Conservation (phyloP, 2,797 vertebrate species). For the Macrochelys suwanniensis region DNA sequence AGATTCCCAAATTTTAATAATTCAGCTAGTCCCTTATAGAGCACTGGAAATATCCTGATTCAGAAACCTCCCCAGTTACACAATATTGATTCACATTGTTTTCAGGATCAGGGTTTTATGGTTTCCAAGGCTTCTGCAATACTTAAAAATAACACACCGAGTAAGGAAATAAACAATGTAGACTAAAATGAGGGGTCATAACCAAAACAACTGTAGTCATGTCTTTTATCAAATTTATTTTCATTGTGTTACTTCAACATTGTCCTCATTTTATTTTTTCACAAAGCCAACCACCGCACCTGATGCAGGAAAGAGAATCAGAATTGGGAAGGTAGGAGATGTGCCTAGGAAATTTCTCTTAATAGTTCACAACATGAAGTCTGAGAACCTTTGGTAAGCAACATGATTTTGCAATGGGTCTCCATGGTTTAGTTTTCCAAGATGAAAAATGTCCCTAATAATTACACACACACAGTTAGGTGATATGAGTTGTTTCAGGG, state of each 20-base stretch:
- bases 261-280: not conserved
- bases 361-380: not conserved
- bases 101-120: not conserved
- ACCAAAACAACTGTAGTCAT: not conserved
- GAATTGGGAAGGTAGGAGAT: not conserved
- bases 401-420: not conserved
- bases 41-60: not conserved
- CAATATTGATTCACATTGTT: rapidly evolving
- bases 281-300: rapidly evolving
- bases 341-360: not conserved
- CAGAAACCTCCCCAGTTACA: not conserved
- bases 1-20: not conserved
- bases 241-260: not conserved
- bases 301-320: not conserved
- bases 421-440: not conserved
- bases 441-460: not conserved
- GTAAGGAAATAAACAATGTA: not conserved
- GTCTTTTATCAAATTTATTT: not conserved
- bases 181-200: not conserved
- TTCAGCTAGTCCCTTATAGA: not conserved
- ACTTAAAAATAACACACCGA: not conserved
- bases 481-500: not conserved
- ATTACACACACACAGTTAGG: not conserved
- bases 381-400: not conserved
- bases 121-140: not conserved